Base-by-base conservation (phyloP, 2,888 invertebrate species). In the Stegana nigrithorax region DNA sequence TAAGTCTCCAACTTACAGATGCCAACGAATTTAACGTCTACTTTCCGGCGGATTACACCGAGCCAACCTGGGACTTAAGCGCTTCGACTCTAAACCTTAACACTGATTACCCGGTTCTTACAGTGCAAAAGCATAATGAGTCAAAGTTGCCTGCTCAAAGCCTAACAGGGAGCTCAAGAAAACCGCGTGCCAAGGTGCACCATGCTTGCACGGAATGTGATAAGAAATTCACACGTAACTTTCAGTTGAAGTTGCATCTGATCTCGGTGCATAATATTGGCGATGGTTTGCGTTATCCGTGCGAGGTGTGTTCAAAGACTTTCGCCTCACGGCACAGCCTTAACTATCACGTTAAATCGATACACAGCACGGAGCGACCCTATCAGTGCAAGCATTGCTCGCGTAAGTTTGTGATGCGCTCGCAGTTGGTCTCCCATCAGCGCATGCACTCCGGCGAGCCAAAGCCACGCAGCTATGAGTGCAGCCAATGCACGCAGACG, bases 151-250 rank as follows among this genome's bases (percentile, higher is more conserved):
- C 36, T 0, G 10, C 60, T 1, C 26, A 32, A 10, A 23, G 64
- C 1, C 4, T 4, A 60, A n/a, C n/a, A n/a, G n/a, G n/a, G n/a
- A n/a, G n/a, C n/a, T n/a, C n/a, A n/a, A n/a, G n/a, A n/a, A 4
- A 14, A 60, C 8, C 32, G 2, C 53, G 53, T 32, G 70, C 68
- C 0, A 75, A 76, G 27, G 73, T 81, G 0, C 26, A 72, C 26
- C 69, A 74, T 53, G 69, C 68, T 0, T 82, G 82, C 47, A 14
- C 70, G 21, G 71, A 77, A 56, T 82, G 82, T 25, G 81, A 80
- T 17, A 82, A 82, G 63, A 81, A 82, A 50, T 82, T 82, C 53
- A 82, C 83, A 4, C 81, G 82, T 0, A 82, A 82, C 42, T 82
- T 82, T 57, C 82, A 82, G 36, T 58, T 82, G 0, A 81, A 77